Evolutionary conservation across 2,797 vertebrate genomes (phyloP), one percentile per base, ranked within the genome.

Genomic region (Lithobates sylvaticus): DNA sequence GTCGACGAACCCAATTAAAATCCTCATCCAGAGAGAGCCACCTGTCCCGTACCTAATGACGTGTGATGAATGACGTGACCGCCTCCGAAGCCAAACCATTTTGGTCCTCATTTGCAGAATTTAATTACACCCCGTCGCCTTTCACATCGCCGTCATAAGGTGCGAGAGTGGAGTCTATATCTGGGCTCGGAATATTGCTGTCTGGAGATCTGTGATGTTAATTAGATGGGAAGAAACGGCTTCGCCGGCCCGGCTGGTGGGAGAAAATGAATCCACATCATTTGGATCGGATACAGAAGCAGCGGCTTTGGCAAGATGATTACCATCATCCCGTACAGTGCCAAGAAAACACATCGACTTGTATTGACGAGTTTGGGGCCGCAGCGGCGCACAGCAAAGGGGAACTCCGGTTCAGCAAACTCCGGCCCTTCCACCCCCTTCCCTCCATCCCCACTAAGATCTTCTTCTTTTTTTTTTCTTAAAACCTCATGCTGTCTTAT

Each of bases 1-100:
- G 69, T 81, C 79, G 71, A 7, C 71, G 68, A 81, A 72, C 79
- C 79, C 79, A 81, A 81, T 81, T 81, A 81, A 16, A 81, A 26
- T 13, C 78, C 32, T 70, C 65, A 70, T 47, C 39, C 29, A 72
- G 79, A 39, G 50, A 42, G 34, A 27, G 79, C 68, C 79, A 61
- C 79, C 79, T 73, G 65, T 64, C 79, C 79, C 32, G 68, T 21
- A 27, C 50, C 69, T 27, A 54, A 58, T 72, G 79, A 73, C 69
- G 34, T 72, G 50, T 81, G 79, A 81, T 54, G 79, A 68, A 34
- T 42, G 79, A 81, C 69, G 68, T 27, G 32, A 81, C 69, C 79
- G 69, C 69, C 79, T 10, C 47, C 7, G 50, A 16, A 36, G 79
- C 23, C 69, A 81, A 81, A 73, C 69, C 79, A 58, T 81, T 81